Conservation (phyloP, 92 coral and sea anemone genomes). For the Palythoa grandis region DNA sequence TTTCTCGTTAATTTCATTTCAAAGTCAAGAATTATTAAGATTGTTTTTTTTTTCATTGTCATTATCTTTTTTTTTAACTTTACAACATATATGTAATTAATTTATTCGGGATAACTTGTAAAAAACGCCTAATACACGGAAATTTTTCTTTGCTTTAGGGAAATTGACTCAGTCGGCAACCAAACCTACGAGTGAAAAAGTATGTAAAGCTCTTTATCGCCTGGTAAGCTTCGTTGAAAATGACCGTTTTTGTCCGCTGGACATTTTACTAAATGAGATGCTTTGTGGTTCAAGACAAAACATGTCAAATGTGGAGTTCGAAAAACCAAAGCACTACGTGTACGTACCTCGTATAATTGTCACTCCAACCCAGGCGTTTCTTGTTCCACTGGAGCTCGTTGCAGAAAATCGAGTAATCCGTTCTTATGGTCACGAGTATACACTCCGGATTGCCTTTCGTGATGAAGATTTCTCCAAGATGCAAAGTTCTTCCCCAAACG, state of each 20-base stretch:
- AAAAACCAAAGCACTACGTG: constrained; percentile 83
- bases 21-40: no score
- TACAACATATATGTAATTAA: no score
- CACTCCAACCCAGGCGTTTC: constrained; percentile 86
- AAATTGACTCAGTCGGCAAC: background rate
- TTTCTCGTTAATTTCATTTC: no score
- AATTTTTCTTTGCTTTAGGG: background rate
- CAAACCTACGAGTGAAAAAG: background rate
- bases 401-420: constrained; percentile 94
- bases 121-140: no score
- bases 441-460: constrained; percentile 89
- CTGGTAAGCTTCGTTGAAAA: constrained; percentile 61
- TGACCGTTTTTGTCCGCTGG: constrained; percentile 75
- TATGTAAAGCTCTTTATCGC: constrained; percentile 71
- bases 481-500: constrained; percentile 59
- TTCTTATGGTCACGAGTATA: constrained; percentile 71
- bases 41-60: no score
- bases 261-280: constrained; percentile 54
- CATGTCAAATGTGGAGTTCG: constrained; percentile 63
- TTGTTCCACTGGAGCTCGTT: constrained; percentile 88
- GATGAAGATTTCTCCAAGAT: constrained; percentile 95
- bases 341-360: constrained; percentile 87
- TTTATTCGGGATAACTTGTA: no score
- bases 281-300: constrained; percentile 62
- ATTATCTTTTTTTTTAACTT: no score